These are phyloP conservation scores for Drosophila setosimentum DNA, from an alignment of 2,888 invertebrate genomes.

Conservation along the genomic window DNA sequence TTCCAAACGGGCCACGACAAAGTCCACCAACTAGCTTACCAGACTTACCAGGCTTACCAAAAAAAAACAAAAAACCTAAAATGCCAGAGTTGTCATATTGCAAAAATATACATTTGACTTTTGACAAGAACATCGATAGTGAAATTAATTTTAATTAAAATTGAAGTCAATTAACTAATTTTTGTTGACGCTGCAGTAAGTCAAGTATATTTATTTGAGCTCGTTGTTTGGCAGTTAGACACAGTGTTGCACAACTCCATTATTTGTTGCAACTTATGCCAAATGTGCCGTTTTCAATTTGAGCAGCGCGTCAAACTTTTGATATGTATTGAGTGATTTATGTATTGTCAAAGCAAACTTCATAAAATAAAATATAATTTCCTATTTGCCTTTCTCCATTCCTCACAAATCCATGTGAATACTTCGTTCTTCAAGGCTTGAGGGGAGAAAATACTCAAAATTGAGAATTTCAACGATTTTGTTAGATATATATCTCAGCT, in stretches of 20 bases:
- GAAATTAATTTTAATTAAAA: neutral
- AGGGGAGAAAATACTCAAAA: neutral
- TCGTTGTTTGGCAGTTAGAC: neutral
- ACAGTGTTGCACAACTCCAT: conserved; percentile 30
- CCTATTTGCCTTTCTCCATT: neutral
- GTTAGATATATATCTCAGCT: neutral
- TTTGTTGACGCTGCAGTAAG: neutral
- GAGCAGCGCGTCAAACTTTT: neutral
- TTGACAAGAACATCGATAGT: neutral
- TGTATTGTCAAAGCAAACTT: conserved; percentile 1
- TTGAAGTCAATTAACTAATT: conserved; percentile 10
- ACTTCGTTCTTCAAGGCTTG: neutral
- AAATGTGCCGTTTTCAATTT: conserved; percentile 1
- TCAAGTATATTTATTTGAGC: neutral
- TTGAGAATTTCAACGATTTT: neutral
- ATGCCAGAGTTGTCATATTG: conserved; percentile 24
- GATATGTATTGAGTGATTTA: conserved; percentile 5
- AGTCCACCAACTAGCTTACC: conserved; percentile 39
- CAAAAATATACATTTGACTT: neutral
- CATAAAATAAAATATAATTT: neutral
- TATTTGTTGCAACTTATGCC: conserved; percentile 20
- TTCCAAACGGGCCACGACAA: conserved; percentile 69
- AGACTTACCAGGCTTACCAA: conserved; percentile 1
- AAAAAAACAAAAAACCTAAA: neutral
- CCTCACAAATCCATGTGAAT: neutral